Evolutionary conservation across 2,888 invertebrate genomes (phyloP).

Genomic region (Ernsta delagoae): DNA sequence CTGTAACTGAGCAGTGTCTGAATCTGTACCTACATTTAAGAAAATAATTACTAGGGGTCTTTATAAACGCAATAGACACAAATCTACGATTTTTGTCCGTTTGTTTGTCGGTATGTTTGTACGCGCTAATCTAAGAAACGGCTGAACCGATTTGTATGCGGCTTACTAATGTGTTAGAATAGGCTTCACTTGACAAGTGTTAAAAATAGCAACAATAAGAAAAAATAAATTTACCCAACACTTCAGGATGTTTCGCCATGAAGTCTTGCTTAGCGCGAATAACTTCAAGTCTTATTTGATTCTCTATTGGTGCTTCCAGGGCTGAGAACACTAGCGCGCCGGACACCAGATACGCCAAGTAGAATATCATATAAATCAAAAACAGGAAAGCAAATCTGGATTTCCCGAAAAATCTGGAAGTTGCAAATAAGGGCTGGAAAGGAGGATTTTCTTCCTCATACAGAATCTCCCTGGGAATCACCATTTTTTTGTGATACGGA

Average conservation of each 20-base stretch:
- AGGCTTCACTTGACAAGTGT: neutral
- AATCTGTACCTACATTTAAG: too few relatives aligned
- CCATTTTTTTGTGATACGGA: conserved; percentile 76
- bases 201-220: neutral
- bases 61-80: too few relatives aligned
- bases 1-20: too few relatives aligned
- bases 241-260: conserved; percentile 82
- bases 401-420: conserved; percentile 77
- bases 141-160: too few relatives aligned
- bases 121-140: too few relatives aligned
- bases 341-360: conserved; percentile 85
- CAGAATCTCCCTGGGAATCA: conserved; percentile 69
- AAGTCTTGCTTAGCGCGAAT: conserved; percentile 83
- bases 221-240: conserved; percentile 80
- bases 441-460: conserved; percentile 78
- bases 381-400: conserved; percentile 83
- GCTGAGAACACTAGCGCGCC: conserved; percentile 88
- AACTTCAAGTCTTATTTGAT: conserved; percentile 78
- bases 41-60: too few relatives aligned
- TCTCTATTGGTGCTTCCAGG: conserved; percentile 87
- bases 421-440: conserved; percentile 72
- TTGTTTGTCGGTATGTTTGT: too few relatives aligned
- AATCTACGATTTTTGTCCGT: too few relatives aligned
- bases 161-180: too few relatives aligned
- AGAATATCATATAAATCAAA: conserved; percentile 83